These are phyloP conservation scores for Carettochelys insculpta DNA, from an alignment of 2,113 vertebrate genomes.

Conservation along the genomic window DNA sequence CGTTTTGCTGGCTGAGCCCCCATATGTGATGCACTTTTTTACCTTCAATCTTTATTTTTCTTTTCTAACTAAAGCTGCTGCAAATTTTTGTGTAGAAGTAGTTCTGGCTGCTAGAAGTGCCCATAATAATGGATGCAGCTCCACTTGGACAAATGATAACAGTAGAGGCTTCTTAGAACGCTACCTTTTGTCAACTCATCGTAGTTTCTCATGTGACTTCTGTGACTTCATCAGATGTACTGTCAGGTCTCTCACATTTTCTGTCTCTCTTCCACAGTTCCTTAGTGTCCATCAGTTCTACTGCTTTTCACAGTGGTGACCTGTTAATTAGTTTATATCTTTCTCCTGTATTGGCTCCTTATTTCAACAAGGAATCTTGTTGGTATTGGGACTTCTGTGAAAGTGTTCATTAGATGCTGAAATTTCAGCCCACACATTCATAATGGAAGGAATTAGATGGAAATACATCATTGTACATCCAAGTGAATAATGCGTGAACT, in stretches of 20 bases:
- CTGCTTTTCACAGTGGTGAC: not conserved
- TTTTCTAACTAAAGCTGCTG: not conserved
- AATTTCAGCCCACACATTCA: not conserved
- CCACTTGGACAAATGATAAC: not conserved
- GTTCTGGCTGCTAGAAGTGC: not conserved
- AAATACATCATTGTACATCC: not conserved
- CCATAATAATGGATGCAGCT: not conserved
- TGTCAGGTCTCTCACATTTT: too few relatives aligned
- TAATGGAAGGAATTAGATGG: not conserved
- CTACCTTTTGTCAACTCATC: not conserved
- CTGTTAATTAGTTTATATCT: not conserved
- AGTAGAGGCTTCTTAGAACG: not conserved
- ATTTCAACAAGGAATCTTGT: not conserved
- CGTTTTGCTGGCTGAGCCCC: too few relatives aligned
- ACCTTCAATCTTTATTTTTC: too few relatives aligned
- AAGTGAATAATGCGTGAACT: not conserved
- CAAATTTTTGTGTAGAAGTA: not conserved
- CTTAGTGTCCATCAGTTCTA: not conserved
- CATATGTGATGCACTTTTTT: accelerated
- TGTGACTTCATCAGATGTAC: too few relatives aligned
- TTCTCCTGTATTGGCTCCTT: too few relatives aligned
- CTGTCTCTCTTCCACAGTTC: not conserved
- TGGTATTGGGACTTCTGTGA: not conserved
- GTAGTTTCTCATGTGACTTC: too few relatives aligned
- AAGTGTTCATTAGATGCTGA: not conserved